Base-by-base conservation (phyloP, 2,888 invertebrate genomes). In the Adineta ricciae region DNA sequence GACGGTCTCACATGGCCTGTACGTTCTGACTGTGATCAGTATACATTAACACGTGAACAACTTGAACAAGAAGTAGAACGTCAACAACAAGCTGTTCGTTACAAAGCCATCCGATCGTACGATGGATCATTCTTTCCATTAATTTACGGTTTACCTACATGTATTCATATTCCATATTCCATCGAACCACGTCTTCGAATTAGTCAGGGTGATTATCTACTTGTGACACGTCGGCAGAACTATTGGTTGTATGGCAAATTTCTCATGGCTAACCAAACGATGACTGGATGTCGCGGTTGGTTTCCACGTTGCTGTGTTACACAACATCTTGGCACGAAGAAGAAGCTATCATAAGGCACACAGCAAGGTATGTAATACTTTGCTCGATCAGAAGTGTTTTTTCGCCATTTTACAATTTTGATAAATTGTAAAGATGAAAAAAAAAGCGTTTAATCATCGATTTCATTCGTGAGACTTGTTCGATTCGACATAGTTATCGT, bases 11-110 rank as follows among this genome's bases (percentile, higher is more conserved):
- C 46, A 46, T 46, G 46, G 46, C 46, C 46, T 46, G 46, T 46
- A 11, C 46, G 46, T 46, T 46, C 11, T 8, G 11, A 46, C 11
- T 46, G 46, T 46, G 46, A 46, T 46, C 46, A 46, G 11, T 46
- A 46, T 46, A 46, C 46, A 46, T 46, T 46, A 46, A 46, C 46
- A 46, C 46, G 88, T 32, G 97, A 97, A 89, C 97, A 97, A 90
- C 91, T 95, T 83, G 93, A 93, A 11, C 97, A 97, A 91, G 97
- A 97, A 91, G 90, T 91, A 82, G 94, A 95, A 89, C 97, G 97
- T 92, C 92, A 88, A 94, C 24, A 90, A 93, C 41, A 11, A 46
- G 46, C 46, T 46, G 11, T 46, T 8, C 46, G 46, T 46, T 46
- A 46, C 91, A 91, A 84, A 88, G 90, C 24, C 94, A 94, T 88